Evolutionary conservation across 2,888 invertebrate species (phyloP).

Genomic region (Salpingus planirostris): DNA sequence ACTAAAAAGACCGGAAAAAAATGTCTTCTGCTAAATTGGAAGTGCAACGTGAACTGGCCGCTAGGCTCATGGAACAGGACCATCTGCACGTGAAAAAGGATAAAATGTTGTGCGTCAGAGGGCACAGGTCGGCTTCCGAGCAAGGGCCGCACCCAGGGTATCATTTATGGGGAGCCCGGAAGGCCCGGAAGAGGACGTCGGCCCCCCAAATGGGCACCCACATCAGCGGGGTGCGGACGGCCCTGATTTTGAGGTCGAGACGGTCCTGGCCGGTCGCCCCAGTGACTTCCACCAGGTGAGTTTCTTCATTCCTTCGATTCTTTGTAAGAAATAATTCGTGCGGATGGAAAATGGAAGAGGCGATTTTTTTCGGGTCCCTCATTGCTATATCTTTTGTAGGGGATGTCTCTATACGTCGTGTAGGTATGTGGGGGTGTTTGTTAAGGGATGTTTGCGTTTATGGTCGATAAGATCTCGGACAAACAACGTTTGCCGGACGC

Average conservation of each 20-base stretch:
- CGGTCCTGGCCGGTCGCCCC: constrained; percentile 72
- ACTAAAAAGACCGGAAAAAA: too few species aligned
- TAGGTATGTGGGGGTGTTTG: too few species aligned
- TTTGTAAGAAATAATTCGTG: too few species aligned
- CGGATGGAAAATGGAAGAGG: too few species aligned
- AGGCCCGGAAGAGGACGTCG: constrained; percentile 59
- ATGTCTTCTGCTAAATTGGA: constrained; percentile 34
- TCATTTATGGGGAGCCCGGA: constrained; percentile 54
- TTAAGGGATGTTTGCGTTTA: too few species aligned
- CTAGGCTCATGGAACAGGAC: constrained; percentile 33
- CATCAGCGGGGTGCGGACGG: constrained; percentile 46
- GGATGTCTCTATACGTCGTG: too few species aligned
- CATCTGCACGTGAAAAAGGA: constrained; percentile 42
- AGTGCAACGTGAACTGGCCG: constrained; percentile 35
- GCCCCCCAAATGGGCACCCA: constrained; percentile 61
- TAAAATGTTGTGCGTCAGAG: constrained; percentile 46
- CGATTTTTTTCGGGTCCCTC: too few species aligned
- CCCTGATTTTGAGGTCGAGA: constrained; percentile 58
- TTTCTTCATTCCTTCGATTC: too few species aligned
- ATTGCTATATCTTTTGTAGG: too few species aligned
- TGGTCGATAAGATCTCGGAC: too few species aligned
- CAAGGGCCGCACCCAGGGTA: constrained; percentile 60
- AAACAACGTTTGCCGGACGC: too few species aligned
- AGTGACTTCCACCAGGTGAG: constrained; percentile 57
- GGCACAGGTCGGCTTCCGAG: constrained; percentile 58